phyloP scores from a whole-genome alignment of 2,113 vertebrate genomes.

The Aspidoscelis tigris region DNA sequence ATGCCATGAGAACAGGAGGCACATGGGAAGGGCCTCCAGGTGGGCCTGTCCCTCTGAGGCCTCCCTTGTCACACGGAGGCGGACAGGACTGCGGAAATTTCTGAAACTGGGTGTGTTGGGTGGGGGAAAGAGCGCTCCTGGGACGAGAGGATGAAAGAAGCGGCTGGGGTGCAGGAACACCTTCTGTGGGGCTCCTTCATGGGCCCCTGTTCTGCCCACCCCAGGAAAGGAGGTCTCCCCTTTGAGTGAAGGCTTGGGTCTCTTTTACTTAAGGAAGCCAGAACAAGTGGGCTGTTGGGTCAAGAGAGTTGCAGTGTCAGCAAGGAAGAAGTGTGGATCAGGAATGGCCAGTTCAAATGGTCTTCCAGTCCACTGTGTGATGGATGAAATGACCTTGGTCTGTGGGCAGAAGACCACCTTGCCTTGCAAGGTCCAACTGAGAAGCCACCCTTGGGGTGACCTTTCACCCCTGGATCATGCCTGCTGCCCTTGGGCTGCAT shows the following conservation, averaged over 20 bases:
- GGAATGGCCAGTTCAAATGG: too few relatives aligned
- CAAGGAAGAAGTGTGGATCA: not conserved
- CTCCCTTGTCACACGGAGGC: not conserved
- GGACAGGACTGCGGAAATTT: not conserved
- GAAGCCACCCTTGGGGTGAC: too few relatives aligned
- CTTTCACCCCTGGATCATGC: not conserved
- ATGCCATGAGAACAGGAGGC: not conserved
- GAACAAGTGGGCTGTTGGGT: not conserved
- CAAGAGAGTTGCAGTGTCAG: not conserved
- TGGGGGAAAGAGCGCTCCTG: too few relatives aligned
- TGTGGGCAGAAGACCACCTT: too few relatives aligned
- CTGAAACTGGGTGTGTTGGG: too few relatives aligned
- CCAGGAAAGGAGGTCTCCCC: not conserved
- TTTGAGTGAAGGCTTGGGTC: not conserved
- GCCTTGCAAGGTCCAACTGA: too few relatives aligned
- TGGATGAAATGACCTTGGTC: too few relatives aligned
- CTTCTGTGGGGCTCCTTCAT: not conserved
- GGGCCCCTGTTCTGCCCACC: not conserved
- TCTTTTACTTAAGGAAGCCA: too few relatives aligned
- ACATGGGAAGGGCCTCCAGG: not conserved
- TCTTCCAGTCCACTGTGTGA: too few relatives aligned
- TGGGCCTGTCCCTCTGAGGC: not conserved
- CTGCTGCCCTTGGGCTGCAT: not conserved
- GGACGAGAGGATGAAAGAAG: too few relatives aligned
- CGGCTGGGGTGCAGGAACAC: not conserved